These are phyloP conservation scores for Yoshiicerus persimilis DNA, from an alignment of 1,140 invertebrate species.

Conservation along the genomic window DNA sequence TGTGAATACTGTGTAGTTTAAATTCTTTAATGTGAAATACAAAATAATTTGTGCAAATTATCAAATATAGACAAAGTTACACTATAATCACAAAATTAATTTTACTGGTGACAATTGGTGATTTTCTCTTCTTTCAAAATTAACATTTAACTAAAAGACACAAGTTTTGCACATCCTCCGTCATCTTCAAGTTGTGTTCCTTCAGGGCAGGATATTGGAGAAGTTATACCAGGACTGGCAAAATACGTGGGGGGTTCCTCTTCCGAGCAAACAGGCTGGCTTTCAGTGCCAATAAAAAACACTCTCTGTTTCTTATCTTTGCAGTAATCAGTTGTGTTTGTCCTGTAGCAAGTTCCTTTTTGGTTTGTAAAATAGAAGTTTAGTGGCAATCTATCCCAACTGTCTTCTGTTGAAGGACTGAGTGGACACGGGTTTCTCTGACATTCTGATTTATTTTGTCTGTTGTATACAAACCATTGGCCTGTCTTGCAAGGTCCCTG, in stretches of 20 bases:
- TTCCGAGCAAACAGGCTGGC: neutral
- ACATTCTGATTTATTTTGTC: neutral
- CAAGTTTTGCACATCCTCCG: neutral
- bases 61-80: too few species aligned
- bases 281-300: neutral
- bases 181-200: neutral
- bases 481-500: neutral
- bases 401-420: neutral
- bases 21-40: too few species aligned
- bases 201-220: neutral
- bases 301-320: neutral
- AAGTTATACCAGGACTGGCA: neutral
- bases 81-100: too few species aligned
- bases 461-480: neutral
- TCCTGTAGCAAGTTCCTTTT: neutral
- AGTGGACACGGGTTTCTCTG: neutral
- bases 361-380: neutral
- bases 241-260: neutral
- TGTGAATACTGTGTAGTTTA: too few species aligned
- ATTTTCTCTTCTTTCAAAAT: too few species aligned
- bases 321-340: neutral
- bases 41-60: too few species aligned
- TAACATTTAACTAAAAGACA: neutral
- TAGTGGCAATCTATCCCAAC: neutral
- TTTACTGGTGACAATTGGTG: too few species aligned